Evolutionary conservation across 2,888 invertebrate genomes (phyloP), one percentile per base, ranked within the genome.

Genomic region (Patella pellucida): DNA sequence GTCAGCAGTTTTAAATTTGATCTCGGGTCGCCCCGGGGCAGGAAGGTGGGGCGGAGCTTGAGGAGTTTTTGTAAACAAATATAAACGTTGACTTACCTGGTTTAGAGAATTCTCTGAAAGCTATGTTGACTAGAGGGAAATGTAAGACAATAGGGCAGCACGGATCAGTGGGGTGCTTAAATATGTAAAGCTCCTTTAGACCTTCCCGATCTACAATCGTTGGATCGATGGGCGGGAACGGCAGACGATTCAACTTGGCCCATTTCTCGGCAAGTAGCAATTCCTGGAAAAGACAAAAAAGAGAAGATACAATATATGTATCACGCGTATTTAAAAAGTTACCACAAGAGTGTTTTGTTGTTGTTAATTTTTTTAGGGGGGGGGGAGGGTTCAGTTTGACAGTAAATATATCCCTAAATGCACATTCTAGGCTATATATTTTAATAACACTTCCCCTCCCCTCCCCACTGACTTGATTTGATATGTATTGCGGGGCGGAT

Each of bases 221-320:
- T 7, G 89, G 86, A 79, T 90, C 87, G 52, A 92, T 90, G 0
- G 91, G 91, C n/a, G 92, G 92, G 81, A 92, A 92, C 2, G 90
- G 86, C 15, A 91, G 84, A n/a, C 89, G 84, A 79, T 91, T 91
- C 75, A 90, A 80, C 54, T 78, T 80, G 3, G 92, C 92, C 91
- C 92, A 92, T 79, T 88, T 89, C 79, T 91, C 91, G 0, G 92
- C 91, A 23, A 92, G 79, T n/a, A 91, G 78, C 23, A 92, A 83
- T 83, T 92, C 92, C 91, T 92, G 82, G 19, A 71, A 52, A 80
- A 56, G 72, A 67, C 68, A 52, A 68, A 19, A 71, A 11, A 16
- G 27, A 19, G 23, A 72, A 73, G n/a, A 72, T 41, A 41, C 0
- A 0, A 41, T 9, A 41, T 9, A 9, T 41, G 41, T 7, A 9